phyloP scores from a whole-genome alignment of 2,888 invertebrate species.

The Criorhina ranunculi region DNA sequence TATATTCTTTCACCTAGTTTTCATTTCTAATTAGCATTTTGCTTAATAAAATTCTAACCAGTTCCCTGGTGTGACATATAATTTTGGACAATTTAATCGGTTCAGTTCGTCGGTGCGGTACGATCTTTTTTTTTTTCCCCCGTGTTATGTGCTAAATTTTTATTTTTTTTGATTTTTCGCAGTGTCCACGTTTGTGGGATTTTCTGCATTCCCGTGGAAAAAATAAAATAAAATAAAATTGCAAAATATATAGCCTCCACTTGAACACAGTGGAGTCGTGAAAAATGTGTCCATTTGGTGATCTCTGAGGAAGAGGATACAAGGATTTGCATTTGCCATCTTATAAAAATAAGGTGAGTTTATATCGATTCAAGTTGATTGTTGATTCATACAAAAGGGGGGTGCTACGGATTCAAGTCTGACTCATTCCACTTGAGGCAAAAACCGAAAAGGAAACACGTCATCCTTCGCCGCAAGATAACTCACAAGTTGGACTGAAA shows the following conservation, averaged over 20 bases:
- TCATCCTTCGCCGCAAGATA: slow-evolving; percentile 52
- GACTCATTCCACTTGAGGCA: slow-evolving; percentile 52
- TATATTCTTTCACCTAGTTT: slow-evolving; percentile 40
- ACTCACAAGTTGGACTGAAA: neutral
- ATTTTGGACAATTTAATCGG: slow-evolving; percentile 23
- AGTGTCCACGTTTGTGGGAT: slow-evolving; percentile 41
- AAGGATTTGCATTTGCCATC: slow-evolving; percentile 20
- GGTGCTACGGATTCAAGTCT: slow-evolving; percentile 28
- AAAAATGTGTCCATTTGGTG: slow-evolving; percentile 32
- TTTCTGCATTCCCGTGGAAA: neutral
- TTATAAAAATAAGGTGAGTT: slow-evolving; percentile 36
- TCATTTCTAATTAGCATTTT: slow-evolving; percentile 42
- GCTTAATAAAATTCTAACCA: slow-evolving; percentile 10
- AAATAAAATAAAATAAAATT: no score
- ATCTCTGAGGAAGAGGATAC: slow-evolving; percentile 9
- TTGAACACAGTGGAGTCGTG: neutral
- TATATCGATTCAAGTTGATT: neutral
- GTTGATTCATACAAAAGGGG: neutral
- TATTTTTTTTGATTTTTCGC: slow-evolving; percentile 19
- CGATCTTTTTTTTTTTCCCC: neutral
- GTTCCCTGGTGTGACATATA: slow-evolving; percentile 60
- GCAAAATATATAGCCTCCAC: slow-evolving; percentile 14
- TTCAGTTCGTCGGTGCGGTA: slow-evolving; percentile 17
- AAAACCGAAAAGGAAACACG: slow-evolving; percentile 59
- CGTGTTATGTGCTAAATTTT: slow-evolving; percentile 31